These are phyloP conservation scores for Agapornis roseicollis DNA, from an alignment of 2,113 vertebrate species.

Conservation along the genomic window DNA sequence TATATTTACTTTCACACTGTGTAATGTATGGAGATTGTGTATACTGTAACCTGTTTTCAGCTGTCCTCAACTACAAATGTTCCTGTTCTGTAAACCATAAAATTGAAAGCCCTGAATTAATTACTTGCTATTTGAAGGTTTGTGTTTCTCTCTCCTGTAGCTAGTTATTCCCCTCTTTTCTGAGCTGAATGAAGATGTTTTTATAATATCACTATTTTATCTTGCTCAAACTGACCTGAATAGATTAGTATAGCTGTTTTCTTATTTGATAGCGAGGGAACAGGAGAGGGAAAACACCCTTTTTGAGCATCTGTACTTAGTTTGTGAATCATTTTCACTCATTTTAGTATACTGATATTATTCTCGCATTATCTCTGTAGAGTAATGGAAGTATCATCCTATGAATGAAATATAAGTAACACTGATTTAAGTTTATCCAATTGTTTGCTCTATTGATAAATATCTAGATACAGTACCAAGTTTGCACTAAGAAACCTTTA, in stretches of 20 bases:
- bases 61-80: background rate
- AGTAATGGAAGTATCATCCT: background rate
- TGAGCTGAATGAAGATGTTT: background rate
- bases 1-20: background rate
- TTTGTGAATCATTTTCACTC: background rate
- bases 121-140: conserved; percentile 2
- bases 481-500: conserved; percentile 21
- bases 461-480: conserved; percentile 1
- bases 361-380: background rate
- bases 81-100: conserved; percentile 18
- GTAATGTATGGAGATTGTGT: background rate
- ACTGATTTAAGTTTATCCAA: background rate
- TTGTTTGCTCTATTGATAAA: conserved; percentile 10
- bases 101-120: conserved; percentile 31
- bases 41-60: background rate
- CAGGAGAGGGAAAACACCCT: background rate
- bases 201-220: background rate
- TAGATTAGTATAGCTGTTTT: background rate
- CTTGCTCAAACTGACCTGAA: background rate
- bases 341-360: background rate
- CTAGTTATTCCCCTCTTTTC: background rate
- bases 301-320: background rate
- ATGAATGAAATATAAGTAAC: conserved; percentile 21
- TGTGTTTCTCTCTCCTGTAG: background rate
- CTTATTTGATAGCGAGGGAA: background rate